phyloP scores from a whole-genome alignment of 2,888 invertebrate species.

The Rotaria socialis region DNA sequence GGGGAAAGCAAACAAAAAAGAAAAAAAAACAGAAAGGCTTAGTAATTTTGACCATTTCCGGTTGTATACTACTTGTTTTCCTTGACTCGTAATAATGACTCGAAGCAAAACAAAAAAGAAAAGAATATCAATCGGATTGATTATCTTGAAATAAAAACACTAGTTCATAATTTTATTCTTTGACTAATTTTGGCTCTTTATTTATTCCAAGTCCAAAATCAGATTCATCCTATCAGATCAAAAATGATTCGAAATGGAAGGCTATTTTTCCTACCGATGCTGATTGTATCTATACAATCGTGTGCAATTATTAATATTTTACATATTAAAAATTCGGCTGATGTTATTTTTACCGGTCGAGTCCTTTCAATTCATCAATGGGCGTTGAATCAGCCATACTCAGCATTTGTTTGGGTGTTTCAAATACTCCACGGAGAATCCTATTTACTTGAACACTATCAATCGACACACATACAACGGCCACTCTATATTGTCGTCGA shows the following conservation, averaged over 20 bases:
- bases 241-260: background rate
- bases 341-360: background rate
- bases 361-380: constrained; percentile 8
- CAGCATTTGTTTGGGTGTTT: background rate
- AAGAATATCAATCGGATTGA: background rate
- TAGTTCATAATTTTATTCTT: background rate
- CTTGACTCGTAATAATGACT: background rate
- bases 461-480: background rate
- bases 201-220: background rate
- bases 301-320: background rate
- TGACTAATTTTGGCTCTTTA: background rate
- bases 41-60: background rate
- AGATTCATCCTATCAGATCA: background rate
- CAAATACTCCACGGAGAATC: background rate
- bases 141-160: background rate
- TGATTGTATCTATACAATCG: background rate
- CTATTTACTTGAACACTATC: background rate
- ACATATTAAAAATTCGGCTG: background rate
- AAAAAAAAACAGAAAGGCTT: background rate
- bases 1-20: background rate
- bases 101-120: background rate
- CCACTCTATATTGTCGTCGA: background rate
- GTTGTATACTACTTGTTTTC: background rate
- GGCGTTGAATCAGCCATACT: background rate
- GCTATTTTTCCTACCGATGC: background rate